Evolutionary conservation across 1,140 invertebrate species (phyloP), one percentile per base, ranked within the genome.

Genomic region (Magallana gigas): DNA sequence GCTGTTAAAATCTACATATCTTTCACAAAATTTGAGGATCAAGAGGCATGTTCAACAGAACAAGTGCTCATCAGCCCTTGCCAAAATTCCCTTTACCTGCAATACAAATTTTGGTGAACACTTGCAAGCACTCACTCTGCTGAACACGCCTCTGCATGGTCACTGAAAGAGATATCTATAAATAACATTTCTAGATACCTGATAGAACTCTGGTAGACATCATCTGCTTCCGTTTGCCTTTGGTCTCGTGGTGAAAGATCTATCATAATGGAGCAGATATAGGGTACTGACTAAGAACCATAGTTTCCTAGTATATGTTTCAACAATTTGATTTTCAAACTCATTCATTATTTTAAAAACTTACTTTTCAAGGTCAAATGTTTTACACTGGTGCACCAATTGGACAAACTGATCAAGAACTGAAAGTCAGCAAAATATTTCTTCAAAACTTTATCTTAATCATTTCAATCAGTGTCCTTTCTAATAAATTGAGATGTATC

Each of bases 341-440:
- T 48, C 36, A 62, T 62, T 5, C n/a, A 1, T 23, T 23, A 23
- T 48, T 80, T 9, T 0, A 6, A 36, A n/a, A 23, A 83, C 81
- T 83, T 57, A 83, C 81, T 58, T 56, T n/a, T 83, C 57, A 83
- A 57, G 16, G 81, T 57, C 57, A 83, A n/a, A 14, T 57, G 81
- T 23, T 83, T 16, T n/a, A 58, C 16, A n/a, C 16, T 14, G 18
- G 16, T 83, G 48, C 81, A 83, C 81, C 92, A 92, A 29, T 89
- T 87, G 5, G 92, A 91, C 48, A 92, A 83, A n/a, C 89, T 92
- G 48, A 88, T 71, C 23, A 92, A 68, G 87, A 89, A 92, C 92
- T 92, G 90, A 84, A 88, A 88, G 9, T 9, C 14, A 64, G 18
- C 14, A 64, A 64, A 64, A 16, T 48, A 48, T 48, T 48, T 48